These are phyloP conservation scores for Parthenolecanium corni DNA, from an alignment of 2,888 invertebrate species.

Conservation along the genomic window DNA sequence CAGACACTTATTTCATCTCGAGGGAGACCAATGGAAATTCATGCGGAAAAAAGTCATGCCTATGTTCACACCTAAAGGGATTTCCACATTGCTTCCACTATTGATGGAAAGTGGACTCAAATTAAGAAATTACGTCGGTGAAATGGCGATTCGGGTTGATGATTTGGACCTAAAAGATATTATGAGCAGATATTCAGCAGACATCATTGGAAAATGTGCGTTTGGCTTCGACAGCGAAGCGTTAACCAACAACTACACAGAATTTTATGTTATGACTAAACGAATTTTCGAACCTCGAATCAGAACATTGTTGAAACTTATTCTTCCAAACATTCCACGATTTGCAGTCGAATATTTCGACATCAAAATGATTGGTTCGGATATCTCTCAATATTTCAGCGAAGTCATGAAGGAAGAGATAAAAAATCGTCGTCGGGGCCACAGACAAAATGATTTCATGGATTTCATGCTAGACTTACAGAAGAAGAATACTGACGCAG, in stretches of 20 bases:
- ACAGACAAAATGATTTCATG: constrained; percentile 1
- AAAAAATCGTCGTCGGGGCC: neutral
- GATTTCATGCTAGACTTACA: constrained; percentile 11
- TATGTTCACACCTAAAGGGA: neutral
- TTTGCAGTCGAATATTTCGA: constrained; percentile 14
- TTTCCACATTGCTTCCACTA: neutral
- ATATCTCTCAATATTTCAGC: constrained; percentile 11
- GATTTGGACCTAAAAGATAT: constrained; percentile 18
- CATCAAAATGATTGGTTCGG: constrained; percentile 4
- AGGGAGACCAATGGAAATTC: constrained; percentile 12
- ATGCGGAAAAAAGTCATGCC: constrained; percentile 10
- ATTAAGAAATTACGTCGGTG: constrained; percentile 2
- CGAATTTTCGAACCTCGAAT: constrained; percentile 15
- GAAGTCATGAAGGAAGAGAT: neutral
- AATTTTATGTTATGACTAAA: constrained; percentile 19
- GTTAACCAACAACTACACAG: neutral
- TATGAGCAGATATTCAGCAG: constrained; percentile 39
- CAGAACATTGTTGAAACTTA: constrained; percentile 14
- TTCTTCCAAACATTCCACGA: constrained; percentile 12
- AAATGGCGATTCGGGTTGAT: neutral
- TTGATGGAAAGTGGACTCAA: constrained; percentile 1
- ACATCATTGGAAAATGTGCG: constrained; percentile 43
- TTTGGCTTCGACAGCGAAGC: constrained; percentile 40
- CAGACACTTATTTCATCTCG: constrained; percentile 19
- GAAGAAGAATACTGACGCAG: neutral